A percentile compares a stretch with the other conserved stretches of the same genome.
These are phyloP conservation scores for Harpalus rufipes DNA, from an alignment of 2,888 invertebrate genomes.

Conservation along the genomic window DNA sequence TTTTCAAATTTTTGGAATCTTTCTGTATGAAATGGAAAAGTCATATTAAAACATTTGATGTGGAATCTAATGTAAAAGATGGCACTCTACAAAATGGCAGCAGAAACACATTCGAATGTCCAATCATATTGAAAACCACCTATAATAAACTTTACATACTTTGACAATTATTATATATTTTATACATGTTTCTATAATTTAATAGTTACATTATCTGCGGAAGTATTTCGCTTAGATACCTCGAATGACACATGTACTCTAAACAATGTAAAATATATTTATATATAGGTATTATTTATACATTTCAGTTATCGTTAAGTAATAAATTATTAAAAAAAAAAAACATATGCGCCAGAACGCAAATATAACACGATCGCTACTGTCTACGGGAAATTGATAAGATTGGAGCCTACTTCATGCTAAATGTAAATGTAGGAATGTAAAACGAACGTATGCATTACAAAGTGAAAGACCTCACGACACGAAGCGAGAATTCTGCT, in stretches of 20 bases:
- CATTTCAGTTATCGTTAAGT: conserved; percentile 60
- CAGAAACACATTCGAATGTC: conserved; percentile 58
- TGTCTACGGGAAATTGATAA: conserved; percentile 24
- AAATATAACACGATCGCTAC: conserved; percentile 47
- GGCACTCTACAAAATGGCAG: conserved; percentile 66
- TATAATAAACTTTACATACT: conserved; percentile 65
- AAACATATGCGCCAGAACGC: conserved; percentile 41
- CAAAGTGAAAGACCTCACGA: conserved; percentile 56
- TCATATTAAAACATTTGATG: neutral
- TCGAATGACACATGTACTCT: conserved; percentile 66
- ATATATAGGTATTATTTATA: conserved; percentile 60
- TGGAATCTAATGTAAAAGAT: conserved; percentile 50
- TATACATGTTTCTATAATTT: conserved; percentile 66
- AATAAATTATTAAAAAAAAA: conserved; percentile 55
- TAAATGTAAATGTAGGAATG: conserved; percentile 58
- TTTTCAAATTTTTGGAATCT: too few species aligned
- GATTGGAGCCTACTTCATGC: conserved; percentile 41
- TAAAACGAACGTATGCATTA: conserved; percentile 56
- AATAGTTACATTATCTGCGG: conserved; percentile 64
- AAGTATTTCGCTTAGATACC: conserved; percentile 61
- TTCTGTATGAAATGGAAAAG: neutral
- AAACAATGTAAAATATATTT: conserved; percentile 66
- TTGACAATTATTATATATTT: conserved; percentile 66
- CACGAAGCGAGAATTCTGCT: conserved; percentile 58
- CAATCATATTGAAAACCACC: conserved; percentile 60